Evolutionary conservation across 2,797 vertebrate genomes (phyloP), one percentile per base, ranked within the genome.

Genomic region (Gastrophryne carolinensis): DNA sequence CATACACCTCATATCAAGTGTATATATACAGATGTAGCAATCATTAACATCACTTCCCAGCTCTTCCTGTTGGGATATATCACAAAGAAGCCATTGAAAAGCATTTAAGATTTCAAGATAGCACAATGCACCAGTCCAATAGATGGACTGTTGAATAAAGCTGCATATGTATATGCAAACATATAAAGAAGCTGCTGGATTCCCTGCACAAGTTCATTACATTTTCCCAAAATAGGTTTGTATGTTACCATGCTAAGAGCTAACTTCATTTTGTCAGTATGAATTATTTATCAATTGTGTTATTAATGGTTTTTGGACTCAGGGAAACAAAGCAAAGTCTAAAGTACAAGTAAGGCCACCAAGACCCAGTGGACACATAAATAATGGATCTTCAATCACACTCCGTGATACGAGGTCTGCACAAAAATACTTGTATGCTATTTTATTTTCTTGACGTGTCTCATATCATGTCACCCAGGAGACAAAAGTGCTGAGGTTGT

Each of bases 401-500:
- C 32, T 53, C 4, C 62, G 73, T 62, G 64, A 65, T 35, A 71
- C 62, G 52, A 39, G 13, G 60, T 58, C 35, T 65, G 35, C 52
- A 47, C 37, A 56, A 21, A 39, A 77, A 56, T 50, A 30, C 52
- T 49, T 71, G 60, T 56, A 26, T 57, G 60, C 60, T 65, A 32
- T 62, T 64, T 71, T 77, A 64, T 30, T 77, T 71, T 37, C 60
- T 64, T 29, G 27, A 44, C 75, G 79, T 81, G 65, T 75, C 73
- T 72, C 78, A 79, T 75, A 80, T 66, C 32, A 29, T 68, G 72
- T 64, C 75, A 53, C 9, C 29, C 72, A 73, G 56, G 72, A 75
- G 57, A 66, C 62, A 79, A 80, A 80, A 82, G 78, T 69, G 17
- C 79, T 82, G 75, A 65, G 79, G 49, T 77, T 78, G 17, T 71